Evolutionary conservation across 37 sponge, comb jelly and placozoan species (phyloP).

Genomic region (Mnemiopsis leidyi): DNA sequence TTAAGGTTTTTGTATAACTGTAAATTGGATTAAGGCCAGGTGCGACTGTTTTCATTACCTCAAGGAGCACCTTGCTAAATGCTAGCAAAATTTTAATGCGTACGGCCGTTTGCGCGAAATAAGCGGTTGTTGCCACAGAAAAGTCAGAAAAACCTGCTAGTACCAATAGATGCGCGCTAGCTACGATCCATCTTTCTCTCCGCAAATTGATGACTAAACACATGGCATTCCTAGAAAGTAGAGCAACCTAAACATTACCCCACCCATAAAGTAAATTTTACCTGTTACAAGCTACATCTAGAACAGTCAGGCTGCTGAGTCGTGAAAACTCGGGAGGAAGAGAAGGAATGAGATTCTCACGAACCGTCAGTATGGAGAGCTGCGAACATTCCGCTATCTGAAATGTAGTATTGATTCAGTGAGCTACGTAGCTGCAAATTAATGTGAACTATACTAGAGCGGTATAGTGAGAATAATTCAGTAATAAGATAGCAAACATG

Average conservation of each 20-base stretch:
- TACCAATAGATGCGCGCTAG: neutral
- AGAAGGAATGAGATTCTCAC: conserved; percentile 36
- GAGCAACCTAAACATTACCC: neutral
- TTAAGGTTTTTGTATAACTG: too few species aligned
- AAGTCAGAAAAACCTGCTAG: neutral
- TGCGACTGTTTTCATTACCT: neutral
- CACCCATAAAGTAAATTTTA: neutral
- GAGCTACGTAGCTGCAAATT: neutral
- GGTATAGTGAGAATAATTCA: too few species aligned
- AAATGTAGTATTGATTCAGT: neutral
- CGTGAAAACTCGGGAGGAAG: neutral
- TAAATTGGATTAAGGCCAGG: neutral
- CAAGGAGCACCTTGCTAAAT: neutral
- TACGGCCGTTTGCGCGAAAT: conserved; percentile 2
- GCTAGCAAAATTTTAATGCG: neutral
- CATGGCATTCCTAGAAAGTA: neutral
- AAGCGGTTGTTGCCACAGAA: neutral
- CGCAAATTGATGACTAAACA: neutral
- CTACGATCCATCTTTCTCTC: neutral
- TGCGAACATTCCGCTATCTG: conserved; percentile 54
- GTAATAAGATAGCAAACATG: neutral
- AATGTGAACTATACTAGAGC: neutral
- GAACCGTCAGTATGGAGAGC: conserved; percentile 20
- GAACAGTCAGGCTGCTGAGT: neutral
- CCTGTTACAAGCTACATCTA: conserved; percentile 62